Base-by-base conservation (phyloP, 2,113 vertebrate genomes). In the Hippocampus guttulatus region DNA sequence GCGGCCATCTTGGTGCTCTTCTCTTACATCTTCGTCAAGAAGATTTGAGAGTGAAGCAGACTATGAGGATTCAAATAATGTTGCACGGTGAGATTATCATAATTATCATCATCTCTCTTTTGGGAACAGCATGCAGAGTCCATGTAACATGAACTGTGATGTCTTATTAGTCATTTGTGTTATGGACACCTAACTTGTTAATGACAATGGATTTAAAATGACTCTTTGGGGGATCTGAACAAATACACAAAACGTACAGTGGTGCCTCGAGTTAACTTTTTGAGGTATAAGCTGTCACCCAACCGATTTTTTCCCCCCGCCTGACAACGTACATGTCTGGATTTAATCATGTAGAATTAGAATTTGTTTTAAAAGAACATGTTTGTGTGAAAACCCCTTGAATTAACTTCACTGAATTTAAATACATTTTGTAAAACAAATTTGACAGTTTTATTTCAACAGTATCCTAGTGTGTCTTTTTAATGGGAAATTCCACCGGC, bases 21-120 rank as follows among this genome's bases (percentile, higher is more conserved):
- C 82, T 88, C 90, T 71, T 93, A 93, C 82, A 86, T 93, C 61
- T 67, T 93, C 14, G 69, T 92, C 52, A 93, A 89, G 82, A 93
- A 92, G 84, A 80, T 91, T 79, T 93, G 81, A 92, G 23, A 40
- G 52, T 20, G 49, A 20, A 43, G 20, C 18, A 38, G 27, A 18
- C 18, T 38, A 18, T 18, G 18, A 14, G 25, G 12, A 25, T 47
- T 64, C 40, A 5, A 64, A 41, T 25, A 12, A 11, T 38, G 8
- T 60, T 69, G 38, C 63, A 11, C 61, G 76, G 11, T 20, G 58
- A 33, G 40, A 63, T 38, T 3, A 40, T 63, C 21, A 21, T 63
- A 20, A 33, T 38, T 20, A 40, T 63, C 40, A 21, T 63, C 9
- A 33, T 38, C 8, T 21, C 8, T 2, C 18, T 20, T 62, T 38